A percentile compares a stretch with the other conserved stretches of the same genome.
Conservation (phyloP, 2,113 vertebrate genomes). For the Chrysochloris asiatica region DNA sequence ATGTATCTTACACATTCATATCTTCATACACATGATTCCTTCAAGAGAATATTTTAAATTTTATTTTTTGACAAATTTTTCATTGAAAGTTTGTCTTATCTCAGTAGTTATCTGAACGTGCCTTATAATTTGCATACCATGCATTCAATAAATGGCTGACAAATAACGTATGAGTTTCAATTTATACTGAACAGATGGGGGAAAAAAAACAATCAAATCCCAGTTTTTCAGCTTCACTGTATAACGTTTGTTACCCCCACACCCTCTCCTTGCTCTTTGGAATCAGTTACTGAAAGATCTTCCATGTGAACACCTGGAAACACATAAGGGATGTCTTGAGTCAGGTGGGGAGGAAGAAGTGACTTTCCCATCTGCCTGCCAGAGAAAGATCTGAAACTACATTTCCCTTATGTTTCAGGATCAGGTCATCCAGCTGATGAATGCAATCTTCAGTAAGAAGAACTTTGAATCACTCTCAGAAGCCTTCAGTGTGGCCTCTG, state of each 20-base stretch:
- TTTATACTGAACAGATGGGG: not conserved
- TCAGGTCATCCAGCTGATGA: slow-evolving; percentile 96
- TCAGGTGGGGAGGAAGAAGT: not conserved
- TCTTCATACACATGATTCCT: not conserved
- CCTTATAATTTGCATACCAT: slow-evolving; percentile 8
- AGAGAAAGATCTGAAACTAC: not conserved
- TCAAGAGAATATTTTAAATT: not conserved
- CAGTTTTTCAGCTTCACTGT: slow-evolving; percentile 13
- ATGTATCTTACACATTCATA: not conserved
- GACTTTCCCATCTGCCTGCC: not conserved
- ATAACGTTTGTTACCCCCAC: not conserved
- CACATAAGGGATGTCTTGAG: not conserved
- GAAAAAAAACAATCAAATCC: not conserved
- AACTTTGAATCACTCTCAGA: slow-evolving; percentile 93
- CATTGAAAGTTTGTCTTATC: not conserved
- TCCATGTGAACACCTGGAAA: not conserved
- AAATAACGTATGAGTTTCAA: slow-evolving; percentile 43
- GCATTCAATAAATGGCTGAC: slow-evolving; percentile 14
- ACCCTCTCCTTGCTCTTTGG: not conserved
- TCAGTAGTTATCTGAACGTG: not conserved
- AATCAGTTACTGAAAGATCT: not conserved
- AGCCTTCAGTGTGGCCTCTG: slow-evolving; percentile 94
- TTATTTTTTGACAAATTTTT: not conserved
- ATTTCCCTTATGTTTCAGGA: slow-evolving; percentile 85
- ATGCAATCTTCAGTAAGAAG: slow-evolving; percentile 97